Evolutionary conservation across 2,113 vertebrate genomes (phyloP).

Genomic region (Bettongia penicillata): DNA sequence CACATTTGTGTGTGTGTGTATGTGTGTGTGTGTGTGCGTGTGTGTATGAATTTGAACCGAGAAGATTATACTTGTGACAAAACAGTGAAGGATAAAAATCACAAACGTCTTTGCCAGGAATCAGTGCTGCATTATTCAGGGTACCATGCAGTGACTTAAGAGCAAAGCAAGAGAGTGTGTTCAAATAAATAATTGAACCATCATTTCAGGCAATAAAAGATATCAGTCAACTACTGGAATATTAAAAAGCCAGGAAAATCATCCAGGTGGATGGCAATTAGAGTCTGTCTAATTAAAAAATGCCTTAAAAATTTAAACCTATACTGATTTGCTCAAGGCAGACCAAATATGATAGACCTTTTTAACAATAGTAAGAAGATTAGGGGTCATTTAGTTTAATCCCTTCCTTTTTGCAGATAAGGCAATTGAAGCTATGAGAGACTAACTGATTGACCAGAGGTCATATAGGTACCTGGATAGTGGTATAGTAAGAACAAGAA

Average conservation of each 20-base stretch:
- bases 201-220: neutral
- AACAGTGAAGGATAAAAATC: neutral
- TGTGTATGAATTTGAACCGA: neutral
- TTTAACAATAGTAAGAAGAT: neutral
- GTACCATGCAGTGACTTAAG: neutral
- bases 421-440: neutral
- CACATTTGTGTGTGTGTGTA: neutral
- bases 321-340: neutral
- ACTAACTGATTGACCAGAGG: neutral
- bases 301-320: neutral
- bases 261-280: neutral
- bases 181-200: neutral
- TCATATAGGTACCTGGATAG: neutral
- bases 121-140: neutral
- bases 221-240: neutral
- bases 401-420: neutral
- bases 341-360: neutral
- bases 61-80: neutral
- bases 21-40: neutral
- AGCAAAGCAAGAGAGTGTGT: neutral
- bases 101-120: neutral
- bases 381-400: neutral
- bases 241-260: neutral
- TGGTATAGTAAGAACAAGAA: neutral
- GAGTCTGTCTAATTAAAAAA: neutral